Conservation (phyloP, 2,888 invertebrate genomes). For the Stenoptilia bipunctidactyla region DNA sequence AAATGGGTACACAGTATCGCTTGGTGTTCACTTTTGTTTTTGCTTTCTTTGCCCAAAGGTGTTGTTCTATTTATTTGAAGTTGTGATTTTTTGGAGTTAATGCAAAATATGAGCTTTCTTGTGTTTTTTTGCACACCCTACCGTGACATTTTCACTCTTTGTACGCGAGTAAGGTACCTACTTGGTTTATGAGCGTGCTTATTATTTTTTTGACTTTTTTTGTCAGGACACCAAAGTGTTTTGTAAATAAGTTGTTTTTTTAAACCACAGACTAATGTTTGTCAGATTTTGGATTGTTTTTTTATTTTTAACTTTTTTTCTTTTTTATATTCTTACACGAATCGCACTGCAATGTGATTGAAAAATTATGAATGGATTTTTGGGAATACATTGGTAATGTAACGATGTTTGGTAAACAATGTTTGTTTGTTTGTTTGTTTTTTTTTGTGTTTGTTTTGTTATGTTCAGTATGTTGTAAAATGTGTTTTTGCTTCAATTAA, state of each 20-base stretch:
- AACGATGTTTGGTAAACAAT: slow-evolving; percentile 10
- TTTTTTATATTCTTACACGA: slow-evolving; percentile 20
- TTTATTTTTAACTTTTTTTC: slow-evolving; percentile 38
- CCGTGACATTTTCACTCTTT: slow-evolving; percentile 63
- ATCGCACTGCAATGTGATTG: not conserved
- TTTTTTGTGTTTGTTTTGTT: slow-evolving; percentile 18
- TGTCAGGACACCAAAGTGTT: slow-evolving; percentile 51
- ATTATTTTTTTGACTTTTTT: slow-evolving; percentile 33
- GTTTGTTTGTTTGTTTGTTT: slow-evolving; percentile 18
- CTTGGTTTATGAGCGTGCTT: slow-evolving; percentile 33
- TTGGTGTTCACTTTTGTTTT: slow-evolving; percentile 29
- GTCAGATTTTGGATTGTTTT: slow-evolving; percentile 26
- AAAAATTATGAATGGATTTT: not conserved
- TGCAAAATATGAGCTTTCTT: slow-evolving; percentile 36
- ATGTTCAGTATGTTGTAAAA: slow-evolving; percentile 95
- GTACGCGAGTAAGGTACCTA: slow-evolving; percentile 52
- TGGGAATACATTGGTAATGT: slow-evolving; percentile 5
- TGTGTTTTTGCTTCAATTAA: slow-evolving; percentile 98
- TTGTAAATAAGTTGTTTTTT: slow-evolving; percentile 25
- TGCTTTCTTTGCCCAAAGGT: slow-evolving; percentile 51
- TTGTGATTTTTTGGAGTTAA: slow-evolving; percentile 55
- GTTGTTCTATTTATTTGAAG: slow-evolving; percentile 38
- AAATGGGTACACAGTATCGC: slow-evolving; percentile 62
- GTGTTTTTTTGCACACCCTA: slow-evolving; percentile 60
- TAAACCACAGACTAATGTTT: slow-evolving; percentile 40